Evolutionary conservation across 2,113 vertebrate genomes (phyloP).

Genomic region (Gadus chalcogrammus): DNA sequence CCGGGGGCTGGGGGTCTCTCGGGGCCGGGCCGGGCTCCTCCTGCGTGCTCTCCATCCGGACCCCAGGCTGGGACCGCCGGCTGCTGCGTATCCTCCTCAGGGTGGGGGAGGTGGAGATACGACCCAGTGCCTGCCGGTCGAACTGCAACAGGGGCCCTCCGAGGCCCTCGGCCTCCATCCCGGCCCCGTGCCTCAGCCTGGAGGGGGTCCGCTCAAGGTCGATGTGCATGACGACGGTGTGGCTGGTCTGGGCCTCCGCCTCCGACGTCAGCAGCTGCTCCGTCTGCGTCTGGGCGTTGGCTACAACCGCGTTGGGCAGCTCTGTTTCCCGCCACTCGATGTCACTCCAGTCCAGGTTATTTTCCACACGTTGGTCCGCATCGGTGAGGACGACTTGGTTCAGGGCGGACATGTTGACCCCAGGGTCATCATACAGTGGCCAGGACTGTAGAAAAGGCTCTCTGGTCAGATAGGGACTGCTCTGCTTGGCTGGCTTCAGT

Average conservation of each 20-base stretch:
- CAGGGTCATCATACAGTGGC: constrained; percentile 62
- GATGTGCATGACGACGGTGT: constrained; percentile 67
- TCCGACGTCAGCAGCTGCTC: constrained; percentile 35
- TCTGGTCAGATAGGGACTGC: not conserved
- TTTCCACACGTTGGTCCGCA: constrained; percentile 57
- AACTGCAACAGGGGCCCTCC: constrained; percentile 73
- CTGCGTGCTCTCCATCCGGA: constrained; percentile 42
- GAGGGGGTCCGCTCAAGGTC: constrained; percentile 62
- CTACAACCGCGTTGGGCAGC: constrained; percentile 36
- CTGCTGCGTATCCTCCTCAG: constrained; percentile 78
- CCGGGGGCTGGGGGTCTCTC: not conserved
- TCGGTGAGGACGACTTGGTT: constrained; percentile 60
- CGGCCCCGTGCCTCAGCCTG: constrained; percentile 54
- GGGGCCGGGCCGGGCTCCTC: constrained; percentile 46
- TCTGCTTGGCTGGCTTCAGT: not conserved
- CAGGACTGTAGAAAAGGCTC: constrained; percentile 7
- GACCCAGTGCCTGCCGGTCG: constrained; percentile 75
- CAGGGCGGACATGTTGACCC: constrained; percentile 67
- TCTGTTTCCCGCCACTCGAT: constrained; percentile 66
- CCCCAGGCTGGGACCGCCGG: constrained; percentile 44
- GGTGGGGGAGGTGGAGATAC: constrained; percentile 86
- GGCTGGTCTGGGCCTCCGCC: constrained; percentile 70
- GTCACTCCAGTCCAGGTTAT: constrained; percentile 68
- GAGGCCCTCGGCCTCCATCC: constrained; percentile 43
- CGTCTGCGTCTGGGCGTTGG: constrained; percentile 67